Percentiles rank a stretch among this genome's conserved stretches.
phyloP scores from a whole-genome alignment of 1,140 invertebrate genomes.

The Oscheius sp. region DNA sequence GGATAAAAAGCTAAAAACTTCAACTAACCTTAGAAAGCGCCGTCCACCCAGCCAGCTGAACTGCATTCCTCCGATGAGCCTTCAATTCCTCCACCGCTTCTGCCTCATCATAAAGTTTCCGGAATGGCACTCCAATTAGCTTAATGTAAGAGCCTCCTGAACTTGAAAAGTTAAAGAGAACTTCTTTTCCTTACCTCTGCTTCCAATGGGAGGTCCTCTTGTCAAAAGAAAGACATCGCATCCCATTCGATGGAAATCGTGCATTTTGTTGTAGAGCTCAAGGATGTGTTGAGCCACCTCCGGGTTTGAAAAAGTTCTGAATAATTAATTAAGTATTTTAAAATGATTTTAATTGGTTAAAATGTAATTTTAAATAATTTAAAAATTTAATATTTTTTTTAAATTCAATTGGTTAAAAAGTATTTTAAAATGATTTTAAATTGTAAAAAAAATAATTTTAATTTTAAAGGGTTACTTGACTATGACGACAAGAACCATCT shows the following conservation, averaged over 20 bases:
- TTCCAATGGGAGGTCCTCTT: constrained; percentile 26
- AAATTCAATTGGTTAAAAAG: too few relatives aligned
- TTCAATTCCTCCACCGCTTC: constrained; percentile 24
- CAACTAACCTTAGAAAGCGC: constrained; percentile 8
- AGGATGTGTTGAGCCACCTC: constrained; percentile 24
- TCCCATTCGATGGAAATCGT: constrained; percentile 11
- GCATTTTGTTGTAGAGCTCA: constrained; percentile 28
- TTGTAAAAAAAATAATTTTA: too few relatives aligned
- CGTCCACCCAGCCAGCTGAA: constrained; percentile 9
- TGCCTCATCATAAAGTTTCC: constrained; percentile 29
- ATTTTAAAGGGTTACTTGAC: constrained; percentile 17
- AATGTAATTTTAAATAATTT: too few relatives aligned
- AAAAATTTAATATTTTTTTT: too few relatives aligned
- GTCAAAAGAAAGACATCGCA: constrained; percentile 29
- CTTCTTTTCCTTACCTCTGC: background rate
- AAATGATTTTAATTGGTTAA: too few relatives aligned
- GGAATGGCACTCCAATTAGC: constrained; percentile 33
- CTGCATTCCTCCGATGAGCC: background rate
- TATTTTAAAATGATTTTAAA: too few relatives aligned
- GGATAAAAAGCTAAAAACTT: background rate
- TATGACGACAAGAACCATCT: constrained; percentile 24
- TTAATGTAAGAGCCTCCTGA: constrained; percentile 25
- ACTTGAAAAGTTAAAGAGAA: background rate
- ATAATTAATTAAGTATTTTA: background rate
- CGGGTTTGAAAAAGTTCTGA: constrained; percentile 18